Evolutionary conservation across 1,140 invertebrate species (phyloP).

Genomic region (Cecropterus lyciades): DNA sequence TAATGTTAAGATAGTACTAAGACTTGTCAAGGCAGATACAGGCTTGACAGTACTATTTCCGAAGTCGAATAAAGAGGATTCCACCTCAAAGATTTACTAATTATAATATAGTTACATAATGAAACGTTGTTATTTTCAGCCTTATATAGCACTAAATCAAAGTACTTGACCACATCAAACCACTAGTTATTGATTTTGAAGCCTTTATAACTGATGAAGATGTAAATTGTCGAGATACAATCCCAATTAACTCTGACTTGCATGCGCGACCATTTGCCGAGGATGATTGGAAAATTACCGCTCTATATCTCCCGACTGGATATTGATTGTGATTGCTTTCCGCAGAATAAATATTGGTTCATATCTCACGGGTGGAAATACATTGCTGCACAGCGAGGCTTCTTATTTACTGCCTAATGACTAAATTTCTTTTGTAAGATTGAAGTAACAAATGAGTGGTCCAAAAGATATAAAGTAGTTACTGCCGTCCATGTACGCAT

Average conservation of each 20-base stretch:
- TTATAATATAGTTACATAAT: no score
- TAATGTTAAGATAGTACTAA: no score
- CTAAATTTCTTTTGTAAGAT: background rate
- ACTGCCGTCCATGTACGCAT: no score
- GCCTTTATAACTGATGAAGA: slow-evolving; percentile 31
- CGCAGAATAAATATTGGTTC: slow-evolving; percentile 57
- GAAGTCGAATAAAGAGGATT: no score
- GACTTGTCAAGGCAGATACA: no score
- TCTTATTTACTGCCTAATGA: slow-evolving; percentile 4
- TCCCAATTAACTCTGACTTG: slow-evolving; percentile 49
- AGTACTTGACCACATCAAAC: no score
- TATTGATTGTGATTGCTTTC: slow-evolving; percentile 58
- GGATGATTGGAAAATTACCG: slow-evolving; percentile 45
- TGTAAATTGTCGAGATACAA: slow-evolving; percentile 42
- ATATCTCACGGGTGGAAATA: slow-evolving; percentile 25
- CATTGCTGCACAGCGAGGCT: slow-evolving; percentile 3
- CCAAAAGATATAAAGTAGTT: no score
- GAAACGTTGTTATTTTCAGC: no score
- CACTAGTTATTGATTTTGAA: background rate
- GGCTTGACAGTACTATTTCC: no score
- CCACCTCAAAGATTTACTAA: no score
- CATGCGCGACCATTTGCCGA: slow-evolving; percentile 32
- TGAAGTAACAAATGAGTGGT: no score
- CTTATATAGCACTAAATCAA: no score
- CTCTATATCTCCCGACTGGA: slow-evolving; percentile 39